Evolutionary conservation across 2,113 vertebrate genomes (phyloP).

Genomic region (Piliocolobus tephrosceles): DNA sequence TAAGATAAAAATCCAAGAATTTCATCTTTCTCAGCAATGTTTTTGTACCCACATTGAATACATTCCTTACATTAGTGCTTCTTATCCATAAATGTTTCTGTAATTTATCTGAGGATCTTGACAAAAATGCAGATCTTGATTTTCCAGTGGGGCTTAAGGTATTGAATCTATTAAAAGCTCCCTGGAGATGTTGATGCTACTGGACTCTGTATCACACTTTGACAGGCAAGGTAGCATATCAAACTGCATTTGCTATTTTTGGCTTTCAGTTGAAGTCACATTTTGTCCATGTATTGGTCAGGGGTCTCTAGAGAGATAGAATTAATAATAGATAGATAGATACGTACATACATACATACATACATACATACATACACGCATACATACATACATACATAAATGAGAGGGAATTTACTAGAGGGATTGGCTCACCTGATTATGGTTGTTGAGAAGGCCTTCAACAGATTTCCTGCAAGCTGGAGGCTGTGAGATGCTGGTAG

Average conservation of each 20-base stretch:
- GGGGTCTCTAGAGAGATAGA: background rate
- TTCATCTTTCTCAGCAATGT: background rate
- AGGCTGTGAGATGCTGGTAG: background rate
- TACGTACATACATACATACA: too few relatives aligned
- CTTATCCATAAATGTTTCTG: background rate
- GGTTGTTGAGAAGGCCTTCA: background rate
- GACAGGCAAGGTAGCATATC: background rate
- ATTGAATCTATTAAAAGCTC: background rate
- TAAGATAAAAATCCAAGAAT: background rate
- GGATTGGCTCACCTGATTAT: background rate
- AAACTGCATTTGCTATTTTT: background rate
- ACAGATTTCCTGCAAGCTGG: background rate
- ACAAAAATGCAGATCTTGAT: background rate
- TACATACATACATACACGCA: rapidly evolving
- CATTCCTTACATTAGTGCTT: background rate
- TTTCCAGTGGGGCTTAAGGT: background rate
- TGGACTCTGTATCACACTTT: too few relatives aligned
- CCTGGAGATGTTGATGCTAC: rapidly evolving
- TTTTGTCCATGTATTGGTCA: background rate
- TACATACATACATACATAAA: background rate
- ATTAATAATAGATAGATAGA: background rate
- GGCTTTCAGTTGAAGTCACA: background rate
- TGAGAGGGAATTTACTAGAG: background rate
- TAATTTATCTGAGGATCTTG: background rate
- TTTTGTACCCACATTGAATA: background rate